These are phyloP conservation scores for Lethenteron camtschaticum DNA, from an alignment of 2,113 vertebrate genomes.

Conservation along the genomic window DNA sequence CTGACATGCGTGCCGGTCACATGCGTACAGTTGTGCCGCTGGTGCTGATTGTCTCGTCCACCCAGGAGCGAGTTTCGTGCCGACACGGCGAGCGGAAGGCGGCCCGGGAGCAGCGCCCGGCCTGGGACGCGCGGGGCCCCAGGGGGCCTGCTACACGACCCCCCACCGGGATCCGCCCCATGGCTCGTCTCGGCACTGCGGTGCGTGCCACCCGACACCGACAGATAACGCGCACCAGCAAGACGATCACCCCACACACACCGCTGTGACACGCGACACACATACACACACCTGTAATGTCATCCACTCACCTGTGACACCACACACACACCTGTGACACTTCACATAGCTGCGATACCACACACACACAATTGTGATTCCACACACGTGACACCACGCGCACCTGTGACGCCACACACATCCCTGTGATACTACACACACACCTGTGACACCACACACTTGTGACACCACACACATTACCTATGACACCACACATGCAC, in stretches of 20 bases:
- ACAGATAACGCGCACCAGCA: no score
- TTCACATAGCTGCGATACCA: conserved; percentile 17
- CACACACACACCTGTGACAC: neutral
- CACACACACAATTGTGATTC: conserved; percentile 8
- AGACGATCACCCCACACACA: neutral
- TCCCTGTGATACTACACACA: conserved; percentile 12
- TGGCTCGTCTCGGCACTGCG: neutral
- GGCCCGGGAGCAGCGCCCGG: neutral
- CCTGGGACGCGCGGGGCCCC: conserved; percentile 11
- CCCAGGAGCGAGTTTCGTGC: no score
- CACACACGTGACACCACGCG: conserved; percentile 19
- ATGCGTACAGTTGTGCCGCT: no score
- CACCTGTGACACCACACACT: conserved; percentile 24
- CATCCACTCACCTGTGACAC: neutral
- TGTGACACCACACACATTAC: no score
- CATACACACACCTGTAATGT: no score
- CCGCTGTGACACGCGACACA: no score
- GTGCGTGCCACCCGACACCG: neutral
- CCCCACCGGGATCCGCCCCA: neutral
- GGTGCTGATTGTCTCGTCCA: no score
- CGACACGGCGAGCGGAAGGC: no score
- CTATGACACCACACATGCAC: no score
- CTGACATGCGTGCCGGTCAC: no score
- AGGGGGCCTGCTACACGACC: neutral
- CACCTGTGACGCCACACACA: conserved; percentile 28